Conservation (phyloP, 2,888 invertebrate species). For the Oscheius myriophilus region DNA sequence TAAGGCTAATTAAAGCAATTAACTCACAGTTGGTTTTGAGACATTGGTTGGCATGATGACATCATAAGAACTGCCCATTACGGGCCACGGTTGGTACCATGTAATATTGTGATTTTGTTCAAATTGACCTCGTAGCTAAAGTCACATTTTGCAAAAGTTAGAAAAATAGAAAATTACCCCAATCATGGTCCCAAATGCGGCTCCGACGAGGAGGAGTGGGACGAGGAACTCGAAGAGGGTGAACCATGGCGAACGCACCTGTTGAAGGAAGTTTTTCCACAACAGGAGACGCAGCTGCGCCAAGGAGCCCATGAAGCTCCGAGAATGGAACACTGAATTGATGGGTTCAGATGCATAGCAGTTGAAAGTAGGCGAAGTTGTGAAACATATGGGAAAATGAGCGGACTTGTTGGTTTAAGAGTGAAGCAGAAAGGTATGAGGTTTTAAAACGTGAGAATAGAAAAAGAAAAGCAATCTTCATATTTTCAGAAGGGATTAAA, state of each 20-base stretch:
- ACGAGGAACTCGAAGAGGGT: slow-evolving; percentile 62
- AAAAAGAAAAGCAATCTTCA: too few relatives aligned
- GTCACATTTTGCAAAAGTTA: neutral
- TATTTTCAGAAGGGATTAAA: too few relatives aligned
- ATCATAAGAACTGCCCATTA: slow-evolving; percentile 46
- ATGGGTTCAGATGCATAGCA: too few relatives aligned
- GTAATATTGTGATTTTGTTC: slow-evolving; percentile 38
- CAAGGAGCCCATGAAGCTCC: slow-evolving; percentile 55
- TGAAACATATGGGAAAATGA: too few relatives aligned
- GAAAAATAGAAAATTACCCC: slow-evolving; percentile 43
- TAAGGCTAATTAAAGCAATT: neutral
- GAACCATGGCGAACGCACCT: slow-evolving; percentile 57
- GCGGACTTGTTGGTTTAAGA: too few relatives aligned
- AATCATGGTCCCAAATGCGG: slow-evolving; percentile 60
- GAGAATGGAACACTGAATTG: too few relatives aligned
- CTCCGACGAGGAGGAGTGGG: slow-evolving; percentile 60
- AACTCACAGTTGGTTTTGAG: slow-evolving; percentile 23
- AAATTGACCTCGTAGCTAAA: slow-evolving; percentile 49
- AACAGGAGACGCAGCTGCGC: slow-evolving; percentile 61
- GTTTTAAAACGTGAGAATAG: too few relatives aligned
- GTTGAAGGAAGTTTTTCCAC: slow-evolving; percentile 64
- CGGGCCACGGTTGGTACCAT: slow-evolving; percentile 40
- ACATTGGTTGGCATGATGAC: slow-evolving; percentile 39
- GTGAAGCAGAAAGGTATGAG: too few relatives aligned
- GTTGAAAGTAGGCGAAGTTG: too few relatives aligned